Base-by-base conservation (phyloP, 2,888 invertebrate genomes). In the Drosophila anomelani region DNA sequence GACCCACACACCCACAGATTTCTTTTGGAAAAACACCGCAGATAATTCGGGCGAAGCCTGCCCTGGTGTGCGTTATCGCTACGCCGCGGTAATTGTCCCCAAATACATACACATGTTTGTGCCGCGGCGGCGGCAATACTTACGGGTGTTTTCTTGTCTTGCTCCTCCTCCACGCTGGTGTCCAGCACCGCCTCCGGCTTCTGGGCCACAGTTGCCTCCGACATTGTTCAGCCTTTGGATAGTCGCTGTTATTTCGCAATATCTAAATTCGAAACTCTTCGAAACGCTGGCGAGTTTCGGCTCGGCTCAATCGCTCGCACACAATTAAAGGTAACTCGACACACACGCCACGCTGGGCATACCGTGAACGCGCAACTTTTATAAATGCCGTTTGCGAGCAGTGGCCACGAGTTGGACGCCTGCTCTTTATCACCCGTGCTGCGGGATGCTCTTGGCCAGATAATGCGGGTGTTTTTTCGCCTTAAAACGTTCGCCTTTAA, bases 71-170 rank as follows among this genome's bases (percentile, higher is more conserved):
- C 32, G 72, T 89, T 90, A 91, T 90, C 90, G 81, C 89, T 61
- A 38, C 39, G 38, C 38, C 55, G 49, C 82, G 90, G 81, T 90
- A 90, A 89, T 90, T 89, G 77, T 79, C 75, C 76, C 78, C 59
- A 74, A 75, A 75, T 60, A 53, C 51, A 53, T 53, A 53, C 51
- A 53, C 34, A 56, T 55, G 59, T 59, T 12, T 49, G 17, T 39
- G 53, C 44, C 51, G 57, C 46, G 46, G 64, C 70, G 51, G 49
- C 51, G 20, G 36, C 51, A 51, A 34, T 62, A 90, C 90, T 91
- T 89, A 91, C 91, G 75, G 91, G 90, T 72, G 91, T 88, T 75
- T 91, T 90, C 74, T 86, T 90, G 56, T 80, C 89, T 29, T 56
- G 63, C 63, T 54, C 75, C 43, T 78, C 78, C 44, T 77, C 82